A percentile compares a stretch with the other conserved stretches of the same genome.
Conservation (phyloP, 1,140 invertebrate genomes). For the Musca vetustissima region DNA sequence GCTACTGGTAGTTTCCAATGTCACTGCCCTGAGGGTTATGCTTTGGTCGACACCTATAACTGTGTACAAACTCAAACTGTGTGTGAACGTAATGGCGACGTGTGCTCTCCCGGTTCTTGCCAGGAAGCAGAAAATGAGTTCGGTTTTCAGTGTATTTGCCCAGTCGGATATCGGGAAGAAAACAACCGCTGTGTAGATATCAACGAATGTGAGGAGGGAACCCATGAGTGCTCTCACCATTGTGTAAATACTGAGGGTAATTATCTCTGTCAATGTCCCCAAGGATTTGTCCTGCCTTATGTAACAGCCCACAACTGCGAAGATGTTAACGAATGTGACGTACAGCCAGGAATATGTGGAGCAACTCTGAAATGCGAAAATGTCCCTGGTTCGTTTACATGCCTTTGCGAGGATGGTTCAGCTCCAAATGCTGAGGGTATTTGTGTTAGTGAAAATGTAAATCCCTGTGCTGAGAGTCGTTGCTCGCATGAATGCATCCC, state of each 20-base stretch:
- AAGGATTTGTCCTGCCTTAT: conserved; percentile 65
- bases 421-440: conserved; percentile 31
- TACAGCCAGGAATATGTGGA: conserved; percentile 65
- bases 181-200: conserved; percentile 60
- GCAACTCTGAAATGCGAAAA: conserved; percentile 77
- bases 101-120: conserved; percentile 57
- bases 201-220: conserved; percentile 76
- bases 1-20: conserved; percentile 53
- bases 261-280: conserved; percentile 80
- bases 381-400: conserved; percentile 78
- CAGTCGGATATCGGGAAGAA: conserved; percentile 55
- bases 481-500: conserved; percentile 54
- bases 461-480: conserved; percentile 59
- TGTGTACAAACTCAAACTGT: conserved; percentile 61
- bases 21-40: conserved; percentile 59
- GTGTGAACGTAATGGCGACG: conserved; percentile 48
- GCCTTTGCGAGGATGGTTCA: conserved; percentile 70
- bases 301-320: conserved; percentile 56
- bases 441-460: conserved; percentile 45
- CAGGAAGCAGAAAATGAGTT: conserved; percentile 61
- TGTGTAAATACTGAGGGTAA: conserved; percentile 84
- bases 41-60: conserved; percentile 55
- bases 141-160: conserved; percentile 58
- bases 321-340: conserved; percentile 70
- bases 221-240: conserved; percentile 71